These are phyloP conservation scores for Lacerta bilineata DNA, from an alignment of 2,797 vertebrate species.

Conservation along the genomic window DNA sequence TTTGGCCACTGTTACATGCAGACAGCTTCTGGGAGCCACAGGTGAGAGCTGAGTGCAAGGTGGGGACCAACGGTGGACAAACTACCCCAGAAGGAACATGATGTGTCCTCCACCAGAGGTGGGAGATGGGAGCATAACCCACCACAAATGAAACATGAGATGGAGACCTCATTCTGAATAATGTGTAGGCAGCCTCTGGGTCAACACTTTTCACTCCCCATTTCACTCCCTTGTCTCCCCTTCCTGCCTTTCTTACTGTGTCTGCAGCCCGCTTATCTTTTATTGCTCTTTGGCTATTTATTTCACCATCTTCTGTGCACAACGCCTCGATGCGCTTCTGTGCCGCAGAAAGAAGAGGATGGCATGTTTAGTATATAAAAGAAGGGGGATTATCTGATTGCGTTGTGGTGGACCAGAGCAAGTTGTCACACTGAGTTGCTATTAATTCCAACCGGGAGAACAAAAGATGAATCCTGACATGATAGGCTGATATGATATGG, in stretches of 20 bases:
- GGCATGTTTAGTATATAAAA: background rate
- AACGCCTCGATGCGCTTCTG: background rate
- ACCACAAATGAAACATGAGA: background rate
- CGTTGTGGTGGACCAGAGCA: background rate
- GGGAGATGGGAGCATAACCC: background rate
- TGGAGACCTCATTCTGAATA: background rate
- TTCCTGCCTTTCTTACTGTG: background rate
- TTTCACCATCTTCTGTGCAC: constrained; percentile 9
- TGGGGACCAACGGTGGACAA: too few species aligned
- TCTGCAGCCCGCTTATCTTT: background rate
- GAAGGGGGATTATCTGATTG: background rate
- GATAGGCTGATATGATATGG: background rate
- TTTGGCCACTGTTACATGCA: too few species aligned
- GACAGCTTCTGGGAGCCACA: too few species aligned
- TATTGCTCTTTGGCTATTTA: constrained; percentile 38
- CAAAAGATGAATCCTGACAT: constrained; percentile 11
- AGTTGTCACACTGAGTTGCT: background rate
- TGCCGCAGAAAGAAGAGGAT: background rate
- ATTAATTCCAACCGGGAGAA: background rate
- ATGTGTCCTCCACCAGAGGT: too few species aligned
- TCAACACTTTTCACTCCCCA: constrained; percentile 3
- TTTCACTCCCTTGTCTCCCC: constrained; percentile 31
- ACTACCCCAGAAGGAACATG: too few species aligned
- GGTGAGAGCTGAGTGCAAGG: too few species aligned
- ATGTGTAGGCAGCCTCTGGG: background rate